Base-by-base conservation (phyloP, 1,140 invertebrate species). In the Pomacea maculata region DNA sequence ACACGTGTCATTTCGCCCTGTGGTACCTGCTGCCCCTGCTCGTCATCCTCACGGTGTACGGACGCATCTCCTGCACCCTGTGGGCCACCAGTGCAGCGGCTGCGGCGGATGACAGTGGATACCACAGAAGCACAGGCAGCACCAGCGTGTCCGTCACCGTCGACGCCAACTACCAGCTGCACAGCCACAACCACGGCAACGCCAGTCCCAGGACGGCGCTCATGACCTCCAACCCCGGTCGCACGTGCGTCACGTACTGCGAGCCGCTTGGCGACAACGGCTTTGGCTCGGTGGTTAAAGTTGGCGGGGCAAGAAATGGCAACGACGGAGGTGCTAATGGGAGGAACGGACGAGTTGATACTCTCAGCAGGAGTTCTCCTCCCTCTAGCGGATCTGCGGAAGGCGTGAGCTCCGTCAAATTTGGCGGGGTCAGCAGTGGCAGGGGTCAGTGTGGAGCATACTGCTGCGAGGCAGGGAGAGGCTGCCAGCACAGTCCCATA, bases 1-100 rank as follows among this genome's bases (percentile, higher is more conserved):
- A 80, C 80, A 87, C 86, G 1, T 78, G 82, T 29, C 89, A 89
- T 80, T 87, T 90, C 73, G 71, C 88, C 8, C 63, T 89, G n/a
- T 89, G 89, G 96, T 98, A 97, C 91, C 93, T 94, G 45, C 92
- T 96, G 10, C 97, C 97, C 0, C 92, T 98, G 34, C 88, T 94
- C 17, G 93, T 96, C 52, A 97, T 98, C 80, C 94, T 96, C 70
- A 96, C 95, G 87, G 95, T 95, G 86, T 98, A 97, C 84, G 94
- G 94, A 0, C 95, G 95, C 57, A 97, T 97, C 73, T 86, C 88
- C 0, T 79, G 83, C 21, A 84, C 85, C 0, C 92, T 98, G 73
- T 95, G 93, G 89, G 80, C 82, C 57, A 86, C 82, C 67, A 81
- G 85, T 45, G 45, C 65, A 45, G 52, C 25, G 21, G 63, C 68